A percentile compares a stretch with the other conserved stretches of the same genome.
These are phyloP conservation scores for Phoxinus phoxinus DNA, from an alignment of 2,113 vertebrate genomes.

Conservation along the genomic window DNA sequence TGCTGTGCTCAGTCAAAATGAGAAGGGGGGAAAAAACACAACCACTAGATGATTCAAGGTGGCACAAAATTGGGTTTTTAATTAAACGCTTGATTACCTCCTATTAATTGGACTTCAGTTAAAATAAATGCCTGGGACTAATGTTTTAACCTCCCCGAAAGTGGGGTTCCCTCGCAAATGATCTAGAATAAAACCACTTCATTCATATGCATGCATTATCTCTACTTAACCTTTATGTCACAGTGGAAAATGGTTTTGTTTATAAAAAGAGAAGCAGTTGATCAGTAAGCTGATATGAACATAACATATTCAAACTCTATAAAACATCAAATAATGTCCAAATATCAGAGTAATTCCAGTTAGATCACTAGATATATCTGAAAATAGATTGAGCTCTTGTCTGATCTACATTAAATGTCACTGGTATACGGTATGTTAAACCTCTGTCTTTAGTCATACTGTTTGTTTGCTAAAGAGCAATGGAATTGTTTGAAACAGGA, in stretches of 20 bases:
- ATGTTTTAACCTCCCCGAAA: slow-evolving; percentile 25
- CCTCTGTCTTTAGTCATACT: not conserved
- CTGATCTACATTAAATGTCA: not conserved
- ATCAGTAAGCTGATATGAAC: not conserved
- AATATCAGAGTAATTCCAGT: not conserved
- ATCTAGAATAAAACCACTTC: not conserved
- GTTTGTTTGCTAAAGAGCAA: too few relatives aligned
- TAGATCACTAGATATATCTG: not conserved
- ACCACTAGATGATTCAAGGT: slow-evolving; percentile 54
- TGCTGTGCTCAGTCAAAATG: slow-evolving; percentile 25
- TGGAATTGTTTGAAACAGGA: not conserved
- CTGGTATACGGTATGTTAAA: not conserved
- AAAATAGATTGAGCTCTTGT: not conserved
- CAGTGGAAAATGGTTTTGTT: not conserved
- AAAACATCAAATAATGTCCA: not conserved
- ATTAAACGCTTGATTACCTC: slow-evolving; percentile 63
- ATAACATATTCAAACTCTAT: not conserved
- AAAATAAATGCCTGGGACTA: slow-evolving; percentile 53
- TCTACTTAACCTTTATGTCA: slow-evolving; percentile 2
- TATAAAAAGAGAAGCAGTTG: not conserved
- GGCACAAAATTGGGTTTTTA: slow-evolving; percentile 57
- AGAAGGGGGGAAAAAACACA: slow-evolving; percentile 34
- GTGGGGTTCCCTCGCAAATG: not conserved
- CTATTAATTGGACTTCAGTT: slow-evolving; percentile 56
- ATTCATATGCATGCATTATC: slow-evolving; percentile 12